Percentiles rank a stretch among this genome's conserved stretches.
These are phyloP conservation scores for Chamaetylas fuelleborni DNA, from an alignment of 2,113 vertebrate genomes.

Conservation along the genomic window DNA sequence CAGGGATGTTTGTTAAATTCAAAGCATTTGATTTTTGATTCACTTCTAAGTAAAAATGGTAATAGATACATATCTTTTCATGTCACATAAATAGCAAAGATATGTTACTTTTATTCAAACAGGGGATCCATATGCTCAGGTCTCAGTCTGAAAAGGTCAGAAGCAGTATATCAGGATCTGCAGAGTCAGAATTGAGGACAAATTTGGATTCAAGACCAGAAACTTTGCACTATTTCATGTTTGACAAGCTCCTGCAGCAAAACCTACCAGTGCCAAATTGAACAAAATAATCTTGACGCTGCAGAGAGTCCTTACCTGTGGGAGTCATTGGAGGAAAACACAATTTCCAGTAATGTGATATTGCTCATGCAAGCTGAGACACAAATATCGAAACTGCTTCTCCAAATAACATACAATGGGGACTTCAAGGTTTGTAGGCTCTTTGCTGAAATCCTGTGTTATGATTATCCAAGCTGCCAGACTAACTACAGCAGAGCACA, in stretches of 20 bases:
- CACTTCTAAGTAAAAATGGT: not conserved
- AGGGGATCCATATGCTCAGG: not conserved
- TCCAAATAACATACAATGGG: not conserved
- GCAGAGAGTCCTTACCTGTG: not conserved
- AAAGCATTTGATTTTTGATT: slow-evolving; percentile 13
- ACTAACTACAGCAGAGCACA: not conserved
- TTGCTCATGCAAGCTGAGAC: not conserved
- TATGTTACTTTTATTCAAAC: not conserved
- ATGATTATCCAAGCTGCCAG: not conserved
- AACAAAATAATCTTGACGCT: not conserved
- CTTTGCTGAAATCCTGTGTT: not conserved
- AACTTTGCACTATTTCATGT: not conserved
- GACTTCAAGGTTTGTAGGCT: not conserved
- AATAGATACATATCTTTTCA: not conserved
- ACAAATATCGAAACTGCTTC: slow-evolving; percentile 5
- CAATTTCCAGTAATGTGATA: not conserved
- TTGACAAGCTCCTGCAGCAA: not conserved
- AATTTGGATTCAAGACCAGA: not conserved
- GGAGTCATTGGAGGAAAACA: not conserved
- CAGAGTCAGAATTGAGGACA: not conserved
- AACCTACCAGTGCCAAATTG: not conserved
- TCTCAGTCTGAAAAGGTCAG: not conserved
- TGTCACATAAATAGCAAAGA: not conserved
- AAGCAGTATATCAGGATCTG: not conserved
- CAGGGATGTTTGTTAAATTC: slow-evolving; percentile 1